Conservation (phyloP, 2,797 vertebrate species). For the Streptopelia turtur region DNA sequence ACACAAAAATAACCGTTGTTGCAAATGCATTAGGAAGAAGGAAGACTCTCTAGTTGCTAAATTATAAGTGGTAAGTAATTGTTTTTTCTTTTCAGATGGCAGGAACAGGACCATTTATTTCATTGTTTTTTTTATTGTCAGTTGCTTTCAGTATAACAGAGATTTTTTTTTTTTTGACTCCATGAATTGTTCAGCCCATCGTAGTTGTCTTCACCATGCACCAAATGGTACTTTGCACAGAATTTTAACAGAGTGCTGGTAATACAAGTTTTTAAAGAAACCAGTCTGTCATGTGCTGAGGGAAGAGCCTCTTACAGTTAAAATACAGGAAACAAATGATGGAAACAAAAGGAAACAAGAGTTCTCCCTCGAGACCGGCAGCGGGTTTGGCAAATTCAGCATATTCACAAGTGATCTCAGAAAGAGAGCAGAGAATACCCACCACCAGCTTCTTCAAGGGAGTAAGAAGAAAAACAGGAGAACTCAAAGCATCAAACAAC, state of each 20-base stretch:
- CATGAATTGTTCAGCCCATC: not conserved
- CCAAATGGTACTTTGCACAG: not conserved
- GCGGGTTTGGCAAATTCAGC: not conserved
- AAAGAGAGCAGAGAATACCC: not conserved
- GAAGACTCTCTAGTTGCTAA: not conserved
- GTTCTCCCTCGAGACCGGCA: not conserved
- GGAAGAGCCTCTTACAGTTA: not conserved
- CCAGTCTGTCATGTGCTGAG: not conserved
- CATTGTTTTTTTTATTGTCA: not conserved
- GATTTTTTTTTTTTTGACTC: not conserved
- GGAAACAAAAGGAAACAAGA: not conserved
- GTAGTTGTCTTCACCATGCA: accelerated
- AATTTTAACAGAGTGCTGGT: not conserved
- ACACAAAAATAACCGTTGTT: not conserved
- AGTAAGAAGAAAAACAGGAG: not conserved
- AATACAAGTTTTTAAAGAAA: not conserved
- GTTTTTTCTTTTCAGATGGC: not conserved
- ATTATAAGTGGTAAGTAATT: not conserved
- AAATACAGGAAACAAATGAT: not conserved
- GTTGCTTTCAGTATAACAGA: not conserved
- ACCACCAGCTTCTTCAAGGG: not conserved
- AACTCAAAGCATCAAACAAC: not conserved
- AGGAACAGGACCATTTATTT: not conserved
- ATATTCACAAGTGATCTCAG: not conserved
- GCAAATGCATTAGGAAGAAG: not conserved